Base-by-base conservation (phyloP, 2,113 vertebrate species). In the Campylomormyrus numenius region DNA sequence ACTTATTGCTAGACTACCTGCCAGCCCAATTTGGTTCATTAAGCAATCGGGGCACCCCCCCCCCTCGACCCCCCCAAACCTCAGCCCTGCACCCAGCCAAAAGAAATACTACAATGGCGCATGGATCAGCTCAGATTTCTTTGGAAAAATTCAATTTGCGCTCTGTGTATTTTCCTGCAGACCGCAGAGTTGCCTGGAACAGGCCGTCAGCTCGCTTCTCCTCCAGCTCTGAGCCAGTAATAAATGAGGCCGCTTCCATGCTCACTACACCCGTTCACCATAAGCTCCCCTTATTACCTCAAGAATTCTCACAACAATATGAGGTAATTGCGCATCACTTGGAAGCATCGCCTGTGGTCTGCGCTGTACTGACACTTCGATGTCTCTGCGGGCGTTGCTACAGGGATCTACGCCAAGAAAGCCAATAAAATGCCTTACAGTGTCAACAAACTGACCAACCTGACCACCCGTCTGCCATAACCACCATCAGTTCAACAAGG, bases 111-210 rank as follows among this genome's bases (percentile, higher is more conserved):
- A 66, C 49, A 58, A 91, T 88, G 39, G 77, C 86, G 90, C 45
- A 48, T 90, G 1, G 35, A 89, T 52, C 91, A 88, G 89, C 91
- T 94, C 91, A 56, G 90, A 89, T 93, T 94, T 93, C 93, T 89
- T 87, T 90, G 94, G 91, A 94, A 92, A 94, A 93, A 90, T 91
- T 90, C 49, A 93, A 94, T 94, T 92, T 93, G 92, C 89, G 90
- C 89, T 89, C 42, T 84, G 49, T 86, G 85, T 92, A 92, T 91
- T 92, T 86, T 85, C 39, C 90, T 91, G 91, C 53, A 89, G 91
- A 93, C 94, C 92, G 92, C 92, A 93, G 90, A 13, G 19, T 24
- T 62, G 53, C 53, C 17, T 58, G 52, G 35, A 42, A 24, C 2
- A 8, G 19, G 31, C 31, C 1, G 35, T 62, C 21, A 24, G 35